These are phyloP conservation scores for Montipora foliosa DNA, from an alignment of 64 coral and sea anemone species.

Conservation along the genomic window DNA sequence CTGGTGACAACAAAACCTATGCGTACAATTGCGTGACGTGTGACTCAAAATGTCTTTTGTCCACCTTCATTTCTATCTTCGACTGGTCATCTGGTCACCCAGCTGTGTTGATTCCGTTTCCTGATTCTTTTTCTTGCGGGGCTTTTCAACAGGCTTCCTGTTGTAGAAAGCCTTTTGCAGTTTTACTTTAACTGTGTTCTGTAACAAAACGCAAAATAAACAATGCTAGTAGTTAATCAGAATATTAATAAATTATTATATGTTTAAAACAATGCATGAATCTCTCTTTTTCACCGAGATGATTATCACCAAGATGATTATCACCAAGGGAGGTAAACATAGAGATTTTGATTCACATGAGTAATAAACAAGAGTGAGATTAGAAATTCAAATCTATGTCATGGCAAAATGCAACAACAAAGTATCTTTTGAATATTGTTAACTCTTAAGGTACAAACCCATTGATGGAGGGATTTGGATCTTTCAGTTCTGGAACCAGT, in stretches of 20 bases:
- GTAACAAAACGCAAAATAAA: neutral
- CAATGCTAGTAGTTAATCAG: neutral
- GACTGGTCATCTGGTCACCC: slow-evolving; percentile 3
- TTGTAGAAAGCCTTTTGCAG: slow-evolving; percentile 34
- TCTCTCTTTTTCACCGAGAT: neutral
- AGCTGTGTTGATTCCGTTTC: slow-evolving; percentile 9
- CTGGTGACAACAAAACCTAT: too few relatives aligned
- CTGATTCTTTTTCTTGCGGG: neutral
- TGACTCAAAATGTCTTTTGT: too few relatives aligned
- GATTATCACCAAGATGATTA: too few relatives aligned
- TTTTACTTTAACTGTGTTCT: neutral
- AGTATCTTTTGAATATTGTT: neutral
- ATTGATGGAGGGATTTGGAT: slow-evolving; percentile 17
- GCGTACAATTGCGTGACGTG: too few relatives aligned
- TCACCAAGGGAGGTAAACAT: too few relatives aligned
- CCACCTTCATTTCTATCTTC: neutral
- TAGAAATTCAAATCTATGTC: too few relatives aligned
- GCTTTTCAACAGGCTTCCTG: slow-evolving; percentile 28
- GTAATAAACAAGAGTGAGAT: too few relatives aligned
- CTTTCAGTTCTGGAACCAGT: slow-evolving; percentile 37
- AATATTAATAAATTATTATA: neutral
- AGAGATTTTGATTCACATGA: too few relatives aligned
- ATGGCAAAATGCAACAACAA: neutral
- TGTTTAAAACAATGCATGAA: neutral
- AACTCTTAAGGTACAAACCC: neutral